Base-by-base conservation (phyloP, 2,888 invertebrate species). In the Epistrophella euchroma region DNA sequence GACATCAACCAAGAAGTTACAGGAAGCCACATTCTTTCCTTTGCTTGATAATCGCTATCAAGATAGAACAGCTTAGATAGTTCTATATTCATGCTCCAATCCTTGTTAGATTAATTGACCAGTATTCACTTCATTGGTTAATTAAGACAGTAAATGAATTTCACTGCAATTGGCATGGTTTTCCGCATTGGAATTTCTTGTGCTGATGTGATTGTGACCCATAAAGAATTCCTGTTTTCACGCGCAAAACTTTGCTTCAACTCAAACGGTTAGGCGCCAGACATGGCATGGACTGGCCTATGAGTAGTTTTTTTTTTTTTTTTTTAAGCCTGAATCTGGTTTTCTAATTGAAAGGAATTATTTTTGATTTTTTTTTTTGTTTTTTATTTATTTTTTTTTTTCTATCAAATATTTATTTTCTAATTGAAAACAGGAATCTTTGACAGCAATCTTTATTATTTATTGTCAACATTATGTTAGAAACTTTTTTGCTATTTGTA, bases 251-350 rank as follows among this genome's bases (percentile, higher is more conserved):
- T 52, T 76, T 62, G 25, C 13, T 62, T 4, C 43, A 10, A 28
- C 15, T 43, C 72, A 77, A 82, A 66, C 66, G 70, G 52, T 64
- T 50, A 77, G 82, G 82, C 82, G 82, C 82, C 82, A 82, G 71
- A 50, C 71, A 37, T 40, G 35, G 7, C 17, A 43, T 45, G 45
- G 62, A 13, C 22, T 25, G 25, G 55, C 17, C 25, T 40, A 28
- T 68, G 79, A 37, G 13, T 76, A 47, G 47, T 37, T 13, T 62
- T 25, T 52, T 22, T 11, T 22, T 47, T 25, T 28, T 28, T 28
- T 28, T 28, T 28, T 28, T 28, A 28, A 22, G 11, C 40, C 56
- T 13, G 45, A 76, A 76, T 81, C 76, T 81, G 76, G 76, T 81
- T 81, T 76, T 62, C 64, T 76, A 64, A 76, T 71, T 76, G 74